Percentiles rank a stretch among this genome's conserved stretches.
Evolutionary conservation across 2,797 vertebrate species (phyloP).

Genomic region (Austrolebias charrua): DNA sequence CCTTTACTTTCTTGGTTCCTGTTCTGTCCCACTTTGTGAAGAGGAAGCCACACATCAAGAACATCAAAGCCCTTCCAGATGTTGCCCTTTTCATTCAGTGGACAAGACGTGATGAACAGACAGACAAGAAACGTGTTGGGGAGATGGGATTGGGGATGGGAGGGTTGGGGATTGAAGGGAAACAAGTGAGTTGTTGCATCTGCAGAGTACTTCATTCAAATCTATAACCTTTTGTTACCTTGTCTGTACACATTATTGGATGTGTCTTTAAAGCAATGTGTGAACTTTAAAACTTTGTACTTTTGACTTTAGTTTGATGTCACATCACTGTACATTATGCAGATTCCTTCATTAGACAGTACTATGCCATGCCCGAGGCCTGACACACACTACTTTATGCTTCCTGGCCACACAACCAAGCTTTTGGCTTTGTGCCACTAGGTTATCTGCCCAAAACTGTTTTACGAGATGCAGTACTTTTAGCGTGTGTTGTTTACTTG

Average conservation of each 20-base stretch:
- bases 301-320: not conserved
- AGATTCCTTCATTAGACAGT: not conserved
- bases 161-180: not conserved
- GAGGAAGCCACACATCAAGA: slow-evolving; percentile 18
- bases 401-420: not conserved
- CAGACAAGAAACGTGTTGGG: not conserved
- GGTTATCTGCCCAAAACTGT: not conserved
- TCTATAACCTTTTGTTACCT: not conserved
- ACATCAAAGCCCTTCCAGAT: slow-evolving; percentile 38
- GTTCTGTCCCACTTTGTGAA: slow-evolving; percentile 21
- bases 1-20: not conserved
- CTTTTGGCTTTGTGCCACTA: not conserved
- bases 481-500: not conserved
- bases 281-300: not conserved
- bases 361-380: not conserved
- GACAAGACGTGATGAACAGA: slow-evolving; percentile 15
- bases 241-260: not conserved
- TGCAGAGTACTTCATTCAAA: not conserved
- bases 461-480: not conserved
- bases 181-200: not conserved
- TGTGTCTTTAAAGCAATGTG: not conserved
- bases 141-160: not conserved
- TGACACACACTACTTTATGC: not conserved
- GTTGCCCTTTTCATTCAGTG: slow-evolving; percentile 23
- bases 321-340: not conserved